phyloP scores from a whole-genome alignment of 2,888 invertebrate genomes.

The Platycheirus rosarum region DNA sequence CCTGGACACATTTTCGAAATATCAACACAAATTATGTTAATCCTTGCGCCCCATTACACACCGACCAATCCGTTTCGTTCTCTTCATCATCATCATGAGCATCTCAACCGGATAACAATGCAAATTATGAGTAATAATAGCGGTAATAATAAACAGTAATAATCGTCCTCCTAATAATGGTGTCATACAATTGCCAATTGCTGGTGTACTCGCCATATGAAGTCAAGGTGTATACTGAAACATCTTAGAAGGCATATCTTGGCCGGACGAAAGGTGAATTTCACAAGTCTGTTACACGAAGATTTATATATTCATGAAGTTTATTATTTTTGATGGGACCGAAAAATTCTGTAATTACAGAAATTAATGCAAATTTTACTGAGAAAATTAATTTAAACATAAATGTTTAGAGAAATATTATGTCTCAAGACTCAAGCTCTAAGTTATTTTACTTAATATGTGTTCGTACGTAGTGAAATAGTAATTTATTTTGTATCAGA shows the following conservation, averaged over 20 bases:
- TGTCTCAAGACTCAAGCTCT: no score
- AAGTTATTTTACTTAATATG: no score
- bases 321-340: no score
- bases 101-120: conserved; percentile 72
- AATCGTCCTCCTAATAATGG: conserved; percentile 68
- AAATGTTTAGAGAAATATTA: no score
- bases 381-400: no score
- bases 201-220: conserved; percentile 23
- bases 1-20: conserved; percentile 53
- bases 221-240: conserved; percentile 4
- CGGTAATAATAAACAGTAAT: conserved; percentile 74
- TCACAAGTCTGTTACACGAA: neutral
- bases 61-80: conserved; percentile 44
- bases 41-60: conserved; percentile 45
- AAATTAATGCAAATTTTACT: no score
- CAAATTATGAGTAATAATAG: conserved; percentile 74
- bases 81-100: conserved; percentile 50
- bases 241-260: neutral
- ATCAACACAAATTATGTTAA: conserved; percentile 74
- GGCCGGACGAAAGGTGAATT: conserved; percentile 11
- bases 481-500: no score
- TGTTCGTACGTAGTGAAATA: no score
- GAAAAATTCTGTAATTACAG: no score
- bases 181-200: conserved; percentile 73
- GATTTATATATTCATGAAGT: no score